phyloP scores from a whole-genome alignment of 2,113 vertebrate genomes.

The Acrocephalus arundinaceus region DNA sequence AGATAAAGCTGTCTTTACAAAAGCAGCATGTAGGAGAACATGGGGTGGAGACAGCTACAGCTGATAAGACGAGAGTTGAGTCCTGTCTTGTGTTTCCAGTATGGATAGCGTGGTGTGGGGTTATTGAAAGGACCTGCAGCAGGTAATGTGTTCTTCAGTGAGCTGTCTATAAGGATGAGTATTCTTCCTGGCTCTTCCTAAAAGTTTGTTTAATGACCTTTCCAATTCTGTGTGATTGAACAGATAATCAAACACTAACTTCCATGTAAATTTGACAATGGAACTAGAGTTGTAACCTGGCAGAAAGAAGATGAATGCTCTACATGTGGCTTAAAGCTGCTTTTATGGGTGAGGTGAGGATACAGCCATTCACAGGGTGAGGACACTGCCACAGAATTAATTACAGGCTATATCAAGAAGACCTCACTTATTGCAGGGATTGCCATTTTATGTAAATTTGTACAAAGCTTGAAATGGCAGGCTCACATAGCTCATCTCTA shows the following conservation, averaged over 20 bases:
- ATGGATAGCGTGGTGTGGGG: rapidly evolving
- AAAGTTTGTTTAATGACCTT: neutral
- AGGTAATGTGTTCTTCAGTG: neutral
- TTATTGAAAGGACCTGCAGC: neutral
- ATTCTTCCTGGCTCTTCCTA: neutral
- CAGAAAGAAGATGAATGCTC: neutral
- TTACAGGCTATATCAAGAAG: neutral
- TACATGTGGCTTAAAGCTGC: neutral
- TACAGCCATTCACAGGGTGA: neutral
- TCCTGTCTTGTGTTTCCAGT: neutral
- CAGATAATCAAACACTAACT: neutral
- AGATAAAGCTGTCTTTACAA: neutral
- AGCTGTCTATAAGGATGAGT: neutral
- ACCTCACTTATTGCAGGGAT: neutral
- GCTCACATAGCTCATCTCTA: neutral
- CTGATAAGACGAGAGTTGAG: neutral
- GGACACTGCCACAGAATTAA: neutral
- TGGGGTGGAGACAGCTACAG: neutral
- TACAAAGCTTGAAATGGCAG: neutral
- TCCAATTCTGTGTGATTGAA: neutral
- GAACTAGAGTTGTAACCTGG: neutral
- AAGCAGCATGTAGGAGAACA: neutral
- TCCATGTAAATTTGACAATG: neutral
- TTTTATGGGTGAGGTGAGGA: neutral
- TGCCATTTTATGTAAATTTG: neutral